Conservation (phyloP, 2,888 invertebrate species). For the Augochlorella aurata region DNA sequence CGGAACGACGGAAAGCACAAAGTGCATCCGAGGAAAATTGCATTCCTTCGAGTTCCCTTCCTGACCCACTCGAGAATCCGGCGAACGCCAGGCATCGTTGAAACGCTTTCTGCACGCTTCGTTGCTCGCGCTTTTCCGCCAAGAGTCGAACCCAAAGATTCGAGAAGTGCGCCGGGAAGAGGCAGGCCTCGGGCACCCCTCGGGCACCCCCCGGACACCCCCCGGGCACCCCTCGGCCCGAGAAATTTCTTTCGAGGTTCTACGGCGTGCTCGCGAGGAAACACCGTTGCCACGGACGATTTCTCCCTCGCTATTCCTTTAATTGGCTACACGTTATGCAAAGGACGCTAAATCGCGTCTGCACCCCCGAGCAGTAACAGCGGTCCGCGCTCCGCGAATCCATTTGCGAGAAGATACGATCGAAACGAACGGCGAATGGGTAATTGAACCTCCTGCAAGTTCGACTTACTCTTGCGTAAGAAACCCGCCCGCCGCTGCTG, state of each 20-base stretch:
- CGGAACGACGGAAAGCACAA: conserved; percentile 60
- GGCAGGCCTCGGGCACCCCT: conserved; percentile 24
- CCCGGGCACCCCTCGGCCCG: conserved; percentile 23
- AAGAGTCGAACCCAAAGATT: conserved; percentile 61
- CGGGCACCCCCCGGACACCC: conserved; percentile 23
- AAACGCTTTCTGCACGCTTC: conserved; percentile 65
- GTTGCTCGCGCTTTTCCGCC: conserved; percentile 64
- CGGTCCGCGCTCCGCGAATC: conserved; percentile 1
- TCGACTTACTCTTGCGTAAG: not conserved
- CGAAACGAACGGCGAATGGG: conserved; percentile 5
- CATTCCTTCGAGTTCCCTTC: conserved; percentile 68
- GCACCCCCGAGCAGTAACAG: not conserved
- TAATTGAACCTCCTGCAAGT: conserved; percentile 34
- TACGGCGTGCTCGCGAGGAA: not conserved
- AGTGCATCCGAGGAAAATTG: conserved; percentile 69
- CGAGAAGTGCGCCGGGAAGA: conserved; percentile 14
- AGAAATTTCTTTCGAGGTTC: conserved; percentile 26
- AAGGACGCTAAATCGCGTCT: not conserved
- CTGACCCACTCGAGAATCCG: conserved; percentile 63
- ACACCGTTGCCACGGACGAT: not conserved
- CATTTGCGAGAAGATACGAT: conserved; percentile 15
- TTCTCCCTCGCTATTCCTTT: not conserved
- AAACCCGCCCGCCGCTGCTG: too few relatives aligned
- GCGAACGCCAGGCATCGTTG: conserved; percentile 66
- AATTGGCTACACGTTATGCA: not conserved